Evolutionary conservation across 2,797 vertebrate genomes (phyloP), one percentile per base, ranked within the genome.

Genomic region (Clarias pachynema): DNA sequence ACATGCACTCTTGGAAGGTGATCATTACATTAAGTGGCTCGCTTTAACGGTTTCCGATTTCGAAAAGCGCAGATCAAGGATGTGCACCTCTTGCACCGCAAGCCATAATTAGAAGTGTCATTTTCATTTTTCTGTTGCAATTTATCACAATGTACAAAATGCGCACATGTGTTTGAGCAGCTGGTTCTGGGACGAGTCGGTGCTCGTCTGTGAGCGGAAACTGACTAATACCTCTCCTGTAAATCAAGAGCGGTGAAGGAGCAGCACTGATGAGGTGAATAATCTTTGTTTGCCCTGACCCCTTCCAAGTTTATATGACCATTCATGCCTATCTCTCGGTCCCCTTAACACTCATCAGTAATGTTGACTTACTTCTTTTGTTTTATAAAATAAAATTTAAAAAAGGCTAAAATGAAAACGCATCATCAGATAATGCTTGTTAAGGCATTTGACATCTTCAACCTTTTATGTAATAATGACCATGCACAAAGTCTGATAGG

Each of bases 111-210:
- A 62, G 80, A 81, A 77, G 31, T 56, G n/a, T 65, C 60, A 81
- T 70, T 87, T 37, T 77, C 16, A 37, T 66, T 62, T 49, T 84
- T 70, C 57, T 37, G 53, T 79, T 53, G 24, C 24, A 56, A 81
- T 60, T 81, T 7, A 60, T 37, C 14, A 31, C 49, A 40, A 16
- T 22, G 59, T 59, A 20, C 0, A 59, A 69, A 83, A 86, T n/a
- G 74, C 44, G 9, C 66, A 53, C 69, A 56, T 29, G 60, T 72
- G 77, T 81, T 69, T 79, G 66, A 86, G 59, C 57, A 69, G 29
- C 49, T 5, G 22, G 56, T 24, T 44, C 24, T n/a, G 29, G 26
- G 73, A 84, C 29, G 26, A 62, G 83, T 70, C 26, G 22, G 53
- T 60, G 79, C 86, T 56, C 63, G 86, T 57, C 75, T 16, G 16